Base-by-base conservation (phyloP, 2,888 invertebrate genomes). In the Netelia fuscicornis region DNA sequence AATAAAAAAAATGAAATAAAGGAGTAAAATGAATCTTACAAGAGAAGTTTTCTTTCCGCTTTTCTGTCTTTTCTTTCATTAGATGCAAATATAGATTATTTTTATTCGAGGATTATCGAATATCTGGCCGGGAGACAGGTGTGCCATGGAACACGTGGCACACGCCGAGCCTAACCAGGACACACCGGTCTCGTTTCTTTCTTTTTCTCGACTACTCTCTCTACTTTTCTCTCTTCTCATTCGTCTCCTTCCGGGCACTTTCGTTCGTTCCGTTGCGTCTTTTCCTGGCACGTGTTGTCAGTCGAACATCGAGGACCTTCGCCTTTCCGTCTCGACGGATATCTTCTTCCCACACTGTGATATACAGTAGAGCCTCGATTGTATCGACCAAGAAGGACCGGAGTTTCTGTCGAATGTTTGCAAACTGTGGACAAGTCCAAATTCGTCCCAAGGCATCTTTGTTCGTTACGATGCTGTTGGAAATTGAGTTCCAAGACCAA, bases 141-240 rank as follows among this genome's bases (percentile, higher is more conserved):
- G 87, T 48, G 48, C 13, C 2, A 84, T 6, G 56, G 70, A 74
- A 86, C 87, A 88, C 87, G 87, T 88, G 86, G 87, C 86, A 85
- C 86, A 85, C 86, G 83, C 85, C 82, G 83, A 79, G 83, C 81
- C 77, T 67, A 74, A 48, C 67, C 54, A 74, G 78, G 48, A 64
- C 79, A 75, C 75, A 86, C 81, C 79, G 77, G 77, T 70, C 70
- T 70, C 37, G 75, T 79, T 79, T 58, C 30, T 23, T 68, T 68
- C 0, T 65, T 56, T 56, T 44, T 67, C 9, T 42, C 48, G 48
- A 17, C 17, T 17, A n/a, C 17, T 48, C 13, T 48, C 48, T 48
- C 48, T 11, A 13, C 17, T 67, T 25, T 42, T 42, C 54, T 37
- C 25, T 52, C 62, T 54, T 25, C 44, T 37, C 54, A 6, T 71